Conservation (phyloP, 2,797 vertebrate species). For the Sebastes iracundus region DNA sequence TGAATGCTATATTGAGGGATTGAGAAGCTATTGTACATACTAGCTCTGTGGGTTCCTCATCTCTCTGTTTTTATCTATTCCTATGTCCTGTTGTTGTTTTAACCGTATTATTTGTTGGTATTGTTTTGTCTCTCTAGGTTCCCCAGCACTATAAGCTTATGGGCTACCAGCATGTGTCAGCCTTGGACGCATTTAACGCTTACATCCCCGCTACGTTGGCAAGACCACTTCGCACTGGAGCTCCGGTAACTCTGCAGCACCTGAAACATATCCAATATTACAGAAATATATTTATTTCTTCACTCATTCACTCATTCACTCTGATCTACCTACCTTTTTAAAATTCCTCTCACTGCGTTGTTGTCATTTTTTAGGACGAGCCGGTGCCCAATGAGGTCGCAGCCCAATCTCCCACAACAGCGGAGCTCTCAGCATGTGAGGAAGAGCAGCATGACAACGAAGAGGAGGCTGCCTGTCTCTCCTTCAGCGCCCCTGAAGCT, state of each 20-base stretch:
- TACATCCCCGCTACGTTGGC: conserved; percentile 47
- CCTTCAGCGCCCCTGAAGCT: conserved; percentile 69
- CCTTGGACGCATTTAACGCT: conserved; percentile 68
- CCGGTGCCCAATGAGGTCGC: conserved; percentile 10
- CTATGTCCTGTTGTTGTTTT: not conserved
- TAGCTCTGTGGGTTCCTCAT: not conserved
- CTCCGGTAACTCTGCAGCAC: conserved; percentile 53
- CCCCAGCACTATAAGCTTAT: conserved; percentile 78
- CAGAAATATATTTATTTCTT: not conserved
- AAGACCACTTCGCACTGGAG: conserved; percentile 68
- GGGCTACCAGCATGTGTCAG: conserved; percentile 72
- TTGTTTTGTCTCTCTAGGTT: conserved; percentile 63
- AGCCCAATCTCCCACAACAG: not conserved
- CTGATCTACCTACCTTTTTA: not conserved
- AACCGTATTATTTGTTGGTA: not conserved
- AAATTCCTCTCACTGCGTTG: not conserved
- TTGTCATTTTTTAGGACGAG: conserved; percentile 54
- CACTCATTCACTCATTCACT: not conserved
- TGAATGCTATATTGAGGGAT: not conserved
- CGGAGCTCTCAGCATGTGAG: not conserved
- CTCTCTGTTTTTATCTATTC: not conserved
- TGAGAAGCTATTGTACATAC: not conserved
- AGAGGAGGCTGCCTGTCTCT: conserved; percentile 31
- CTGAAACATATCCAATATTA: not conserved
- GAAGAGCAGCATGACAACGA: conserved; percentile 9